phyloP scores from a whole-genome alignment of 2,888 invertebrate species.

The Arrhopalites spinosus region DNA sequence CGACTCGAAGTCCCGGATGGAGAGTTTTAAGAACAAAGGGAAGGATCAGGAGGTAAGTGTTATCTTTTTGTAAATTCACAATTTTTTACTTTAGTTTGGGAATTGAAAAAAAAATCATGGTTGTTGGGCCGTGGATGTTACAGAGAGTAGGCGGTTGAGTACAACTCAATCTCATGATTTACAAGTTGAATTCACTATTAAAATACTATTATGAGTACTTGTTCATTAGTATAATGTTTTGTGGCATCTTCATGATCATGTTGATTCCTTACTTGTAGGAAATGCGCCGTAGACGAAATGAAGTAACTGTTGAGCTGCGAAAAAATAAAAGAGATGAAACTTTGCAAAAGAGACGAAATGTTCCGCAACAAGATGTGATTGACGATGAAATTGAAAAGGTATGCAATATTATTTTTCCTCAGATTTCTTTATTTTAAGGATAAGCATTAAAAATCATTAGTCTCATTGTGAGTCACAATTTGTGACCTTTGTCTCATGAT shows the following conservation, averaged over 20 bases:
- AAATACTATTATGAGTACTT: neutral
- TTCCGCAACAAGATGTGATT: constrained; percentile 74
- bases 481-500: too few relatives aligned
- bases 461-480: neutral
- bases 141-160: constrained; percentile 27
- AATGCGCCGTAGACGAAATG: constrained; percentile 94
- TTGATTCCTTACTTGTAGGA: constrained; percentile 68
- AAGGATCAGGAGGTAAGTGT: constrained; percentile 98
- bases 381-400: constrained; percentile 54
- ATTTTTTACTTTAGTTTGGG: neutral
- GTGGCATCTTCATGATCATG: too few relatives aligned
- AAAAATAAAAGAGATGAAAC: constrained; percentile 99
- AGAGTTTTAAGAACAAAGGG: constrained; percentile 97
- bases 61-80: neutral
- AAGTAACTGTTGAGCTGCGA: constrained; percentile 93
- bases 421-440: neutral
- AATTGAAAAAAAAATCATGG: constrained; percentile 17
- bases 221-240: neutral
- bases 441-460: too few relatives aligned
- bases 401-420: too few relatives aligned
- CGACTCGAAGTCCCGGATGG: constrained; percentile 66
- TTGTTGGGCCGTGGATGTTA: neutral
- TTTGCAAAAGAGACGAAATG: constrained; percentile 92
- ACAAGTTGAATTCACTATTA: too few relatives aligned
- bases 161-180: constrained; percentile 14